Conservation (phyloP, 2,113 vertebrate genomes). For the Ornithorhynchus anatinus region DNA sequence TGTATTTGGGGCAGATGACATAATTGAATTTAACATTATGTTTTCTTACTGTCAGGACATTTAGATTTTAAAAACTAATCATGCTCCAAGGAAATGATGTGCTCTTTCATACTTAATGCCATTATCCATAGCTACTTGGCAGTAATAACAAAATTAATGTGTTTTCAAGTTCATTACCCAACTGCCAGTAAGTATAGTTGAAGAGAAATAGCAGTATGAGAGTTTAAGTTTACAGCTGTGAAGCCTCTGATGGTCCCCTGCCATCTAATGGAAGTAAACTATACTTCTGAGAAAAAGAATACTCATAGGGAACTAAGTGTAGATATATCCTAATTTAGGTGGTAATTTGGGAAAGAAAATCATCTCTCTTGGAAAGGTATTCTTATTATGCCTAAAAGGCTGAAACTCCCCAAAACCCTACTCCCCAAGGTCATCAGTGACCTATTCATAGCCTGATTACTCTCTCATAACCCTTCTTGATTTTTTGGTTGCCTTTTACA, state of each 20-base stretch:
- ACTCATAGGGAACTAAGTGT: constrained; percentile 6
- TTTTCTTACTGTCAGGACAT: constrained; percentile 51
- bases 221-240: constrained; percentile 13
- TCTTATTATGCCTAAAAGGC: too few relatives aligned
- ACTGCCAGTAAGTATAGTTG: constrained; percentile 13
- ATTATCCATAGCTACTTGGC: constrained; percentile 24
- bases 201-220: not conserved
- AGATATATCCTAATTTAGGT: constrained; percentile 2
- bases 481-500: too few relatives aligned
- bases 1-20: constrained; percentile 49
- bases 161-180: constrained; percentile 26
- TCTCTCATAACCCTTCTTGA: too few relatives aligned
- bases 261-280: not conserved
- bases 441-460: too few relatives aligned
- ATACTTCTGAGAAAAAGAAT: not conserved
- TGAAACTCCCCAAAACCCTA: too few relatives aligned
- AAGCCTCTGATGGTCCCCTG: not conserved
- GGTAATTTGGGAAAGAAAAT: not conserved
- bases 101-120: constrained; percentile 31
- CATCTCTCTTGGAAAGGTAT: not conserved
- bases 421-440: too few relatives aligned
- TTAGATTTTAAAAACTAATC: constrained; percentile 43
- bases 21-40: constrained; percentile 52
- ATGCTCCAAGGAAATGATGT: not conserved
- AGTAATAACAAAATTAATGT: not conserved